Evolutionary conservation across 2,888 invertebrate species (phyloP), one percentile per base, ranked within the genome.

Genomic region (Oscheius sp.): DNA sequence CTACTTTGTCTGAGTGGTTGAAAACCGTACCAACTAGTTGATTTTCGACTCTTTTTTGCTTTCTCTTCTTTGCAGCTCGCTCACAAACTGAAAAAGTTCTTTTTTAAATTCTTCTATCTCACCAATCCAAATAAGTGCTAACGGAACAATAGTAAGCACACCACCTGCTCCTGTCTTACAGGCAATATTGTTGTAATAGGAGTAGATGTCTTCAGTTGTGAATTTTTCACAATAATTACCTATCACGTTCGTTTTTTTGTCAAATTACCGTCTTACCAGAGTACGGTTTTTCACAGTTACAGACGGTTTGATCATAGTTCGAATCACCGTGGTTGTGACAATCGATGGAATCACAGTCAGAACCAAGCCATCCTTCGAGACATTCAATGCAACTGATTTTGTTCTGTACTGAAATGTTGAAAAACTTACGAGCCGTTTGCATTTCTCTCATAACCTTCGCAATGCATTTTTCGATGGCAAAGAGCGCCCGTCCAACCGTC

Each of bases 161-260:
- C 77, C 77, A 17, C 71, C 66, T 9, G 74, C 74, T 32, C 77
- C 77, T 32, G 72, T 73, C 14, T 70, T 67, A 5, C 70, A 70
- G 2, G 77, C 71, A 51, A 74, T 65, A 49, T 77, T 77, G 50
- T 77, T 77, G 65, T 77, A 77, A 69, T 72, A 74, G 14, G 64
- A 70, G 45, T 77, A 77, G 33, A 77, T 74, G 50, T 74, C 74
- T 30, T 71, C 68, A 0, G 77, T 77, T 9, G 70, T 70, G 28
- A 69, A 57, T 28, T 64, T 41, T 24, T 77, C 74, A 33, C 77
- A 77, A 66, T 68, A 77, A 30, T 67, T 51, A 14, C 77, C 77
- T 47, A 24, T 24, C 12, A 17, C 17, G 4, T 5, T 8, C 17
- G 17, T 56, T 56, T 36, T 17, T 56, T 17, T 22, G 9, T 12